Base-by-base conservation (phyloP, 2,113 vertebrate genomes). In the Erythrocercus mccallii region DNA sequence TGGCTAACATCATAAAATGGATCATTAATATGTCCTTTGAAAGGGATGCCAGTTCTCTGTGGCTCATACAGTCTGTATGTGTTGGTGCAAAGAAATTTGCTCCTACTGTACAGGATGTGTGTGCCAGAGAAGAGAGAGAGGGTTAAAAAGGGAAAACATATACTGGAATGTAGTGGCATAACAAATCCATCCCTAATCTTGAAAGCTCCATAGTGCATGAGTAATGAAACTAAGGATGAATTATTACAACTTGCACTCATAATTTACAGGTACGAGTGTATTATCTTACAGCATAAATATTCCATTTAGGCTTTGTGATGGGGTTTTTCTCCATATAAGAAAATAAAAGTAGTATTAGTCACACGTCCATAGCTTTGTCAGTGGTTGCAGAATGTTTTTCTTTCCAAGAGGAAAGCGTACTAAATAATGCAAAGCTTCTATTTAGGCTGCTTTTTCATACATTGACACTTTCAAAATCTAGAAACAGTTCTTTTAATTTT, bases 221-320 rank as follows among this genome's bases (percentile, higher is more conserved):
- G 94, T 92, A 97, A 96, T 96, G 94, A 93, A 96, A 86, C 89
- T 74, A 51, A 91, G 92, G 89, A 85, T 95, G 94, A 97, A 87
- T 93, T 91, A 96, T 96, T 96, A 82, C 83, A 25, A 94, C 73
- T 89, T 69, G 44, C 77, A 77, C 92, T 93, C 92, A 93, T 97
- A 92, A 95, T 95, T 97, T 96, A 94, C 94, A 92, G 94, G 94
- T 96, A 95, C 10, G 54, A 64, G 77, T 64, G 91, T 95, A 94
- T 97, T 97, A 97, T 96, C 96, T 97, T 96, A 90, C 90, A 78
- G 94, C 82, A 93, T 96, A 95, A 97, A 97, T 97, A 97, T 93
- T 95, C 94, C 92, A 91, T 90, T 94, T 94, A 89, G 76, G 92
- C 88, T 86, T 92, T 96, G 88, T 73, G 91, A 92, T 86, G 78